Conservation (phyloP, 1,140 invertebrate genomes). For the Cryptotermes secundus region DNA sequence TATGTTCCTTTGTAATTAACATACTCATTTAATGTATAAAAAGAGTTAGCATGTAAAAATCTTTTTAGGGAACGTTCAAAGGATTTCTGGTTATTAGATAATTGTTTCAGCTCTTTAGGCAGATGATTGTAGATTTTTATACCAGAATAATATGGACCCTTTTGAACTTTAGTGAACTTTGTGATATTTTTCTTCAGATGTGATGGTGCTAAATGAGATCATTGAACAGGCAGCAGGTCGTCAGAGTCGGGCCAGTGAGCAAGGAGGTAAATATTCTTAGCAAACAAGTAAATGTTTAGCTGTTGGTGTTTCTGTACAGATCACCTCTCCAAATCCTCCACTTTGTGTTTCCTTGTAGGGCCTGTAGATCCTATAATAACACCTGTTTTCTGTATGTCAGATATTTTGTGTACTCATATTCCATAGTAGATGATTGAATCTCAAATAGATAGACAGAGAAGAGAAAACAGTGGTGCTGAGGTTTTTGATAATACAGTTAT, state of each 20-base stretch:
- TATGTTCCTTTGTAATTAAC: no score
- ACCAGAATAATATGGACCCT: no score
- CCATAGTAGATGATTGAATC: neutral
- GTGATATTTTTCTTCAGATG: constrained; percentile 71
- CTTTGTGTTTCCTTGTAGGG: neutral
- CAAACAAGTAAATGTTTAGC: neutral
- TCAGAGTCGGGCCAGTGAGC: constrained; percentile 79
- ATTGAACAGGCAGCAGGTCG: constrained; percentile 91
- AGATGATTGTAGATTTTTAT: no score
- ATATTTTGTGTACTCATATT: neutral
- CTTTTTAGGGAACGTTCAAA: no score
- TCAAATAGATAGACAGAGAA: neutral
- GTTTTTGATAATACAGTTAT: no score
- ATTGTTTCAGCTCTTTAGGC: no score
- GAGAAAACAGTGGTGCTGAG: neutral
- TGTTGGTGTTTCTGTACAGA: neutral
- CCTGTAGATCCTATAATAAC: neutral
- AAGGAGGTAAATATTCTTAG: constrained; percentile 69
- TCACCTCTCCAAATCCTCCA: neutral
- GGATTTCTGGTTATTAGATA: no score
- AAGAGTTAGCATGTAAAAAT: no score
- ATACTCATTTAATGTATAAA: no score
- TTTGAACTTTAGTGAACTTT: no score
- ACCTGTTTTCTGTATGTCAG: neutral
- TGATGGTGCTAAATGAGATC: constrained; percentile 96